Evolutionary conservation across 2,113 vertebrate genomes (phyloP), one percentile per base, ranked within the genome.

Genomic region (Ctenodactylus gundi): DNA sequence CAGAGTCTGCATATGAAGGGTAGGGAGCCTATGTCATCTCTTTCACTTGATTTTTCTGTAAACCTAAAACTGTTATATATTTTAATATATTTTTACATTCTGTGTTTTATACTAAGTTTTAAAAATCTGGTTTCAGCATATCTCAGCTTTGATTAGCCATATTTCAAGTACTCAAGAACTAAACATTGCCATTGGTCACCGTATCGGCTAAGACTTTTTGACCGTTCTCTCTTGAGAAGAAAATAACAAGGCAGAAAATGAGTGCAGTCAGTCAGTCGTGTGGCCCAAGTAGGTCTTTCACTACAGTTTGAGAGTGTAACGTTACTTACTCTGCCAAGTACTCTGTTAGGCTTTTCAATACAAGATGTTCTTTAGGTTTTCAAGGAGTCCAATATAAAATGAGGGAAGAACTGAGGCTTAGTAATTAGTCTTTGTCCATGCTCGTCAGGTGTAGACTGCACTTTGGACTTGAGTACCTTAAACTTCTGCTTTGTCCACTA

Each of bases 11-110:
- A 29, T 0, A 29, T 0, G 4, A 39, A 3, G 1, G n/a, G 17
- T 14, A 53, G 7, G 46, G 31, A 18, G 8, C 4, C 31, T 8
- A 46, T 31, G 25, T 8, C 51, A 36, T 75, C 29, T 21, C 29
- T 83, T 62, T 9, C 58, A 39, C 29, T 57, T 36, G 14, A 13
- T 53, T 64, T 88, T 57, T 18, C 36, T 67, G 4, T 57, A 58
- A 57, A 64, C 58, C 34, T 76, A 83, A 75, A 81, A 65, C 58
- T 67, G 17, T 23, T n/a, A n/a, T n/a, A n/a, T n/a, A 55, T 83
- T 92, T 70, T 88, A 55, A 77, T 62, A 72, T 72, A 64, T 29
- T 85, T n/a, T 89, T 58, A 65, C 55, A 72, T 85, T 93, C 46
- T 65, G 73, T 34, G 39, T 80, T 64, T 72, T 25, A 44, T 85